phyloP scores from a whole-genome alignment of 2,888 invertebrate species.

The Idaea biselata region DNA sequence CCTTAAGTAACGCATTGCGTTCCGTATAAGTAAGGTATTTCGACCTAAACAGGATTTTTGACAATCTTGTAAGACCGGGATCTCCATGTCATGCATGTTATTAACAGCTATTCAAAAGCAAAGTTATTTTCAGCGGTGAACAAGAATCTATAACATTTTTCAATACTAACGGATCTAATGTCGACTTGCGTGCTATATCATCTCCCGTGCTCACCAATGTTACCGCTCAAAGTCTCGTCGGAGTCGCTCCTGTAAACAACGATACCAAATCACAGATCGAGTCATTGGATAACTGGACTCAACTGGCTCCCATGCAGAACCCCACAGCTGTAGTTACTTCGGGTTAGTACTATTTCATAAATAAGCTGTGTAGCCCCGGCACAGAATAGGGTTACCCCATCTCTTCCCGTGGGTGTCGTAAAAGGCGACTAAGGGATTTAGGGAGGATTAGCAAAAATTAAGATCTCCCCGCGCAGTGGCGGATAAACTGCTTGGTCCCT shows the following conservation, averaged over 20 bases:
- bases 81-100: background rate
- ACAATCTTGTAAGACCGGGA: too few relatives aligned
- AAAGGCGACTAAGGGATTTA: too few relatives aligned
- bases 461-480: too few relatives aligned
- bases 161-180: constrained; percentile 53
- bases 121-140: constrained; percentile 45
- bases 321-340: constrained; percentile 10
- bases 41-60: too few relatives aligned
- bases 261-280: constrained; percentile 7
- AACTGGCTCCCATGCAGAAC: constrained; percentile 19
- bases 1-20: too few relatives aligned
- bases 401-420: too few relatives aligned
- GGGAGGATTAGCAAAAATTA: too few relatives aligned
- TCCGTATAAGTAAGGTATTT: too few relatives aligned
- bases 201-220: constrained; percentile 61
- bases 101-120: background rate
- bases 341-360: background rate
- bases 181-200: constrained; percentile 54
- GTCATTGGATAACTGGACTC: constrained; percentile 38
- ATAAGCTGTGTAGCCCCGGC: too few relatives aligned
- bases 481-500: too few relatives aligned
- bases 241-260: constrained; percentile 44
- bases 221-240: constrained; percentile 60
- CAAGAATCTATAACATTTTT: constrained; percentile 65
- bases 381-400: too few relatives aligned